Percentiles rank a stretch among this genome's conserved stretches.
Conservation (phyloP, 2,113 vertebrate species). For the Passerina amoena region DNA sequence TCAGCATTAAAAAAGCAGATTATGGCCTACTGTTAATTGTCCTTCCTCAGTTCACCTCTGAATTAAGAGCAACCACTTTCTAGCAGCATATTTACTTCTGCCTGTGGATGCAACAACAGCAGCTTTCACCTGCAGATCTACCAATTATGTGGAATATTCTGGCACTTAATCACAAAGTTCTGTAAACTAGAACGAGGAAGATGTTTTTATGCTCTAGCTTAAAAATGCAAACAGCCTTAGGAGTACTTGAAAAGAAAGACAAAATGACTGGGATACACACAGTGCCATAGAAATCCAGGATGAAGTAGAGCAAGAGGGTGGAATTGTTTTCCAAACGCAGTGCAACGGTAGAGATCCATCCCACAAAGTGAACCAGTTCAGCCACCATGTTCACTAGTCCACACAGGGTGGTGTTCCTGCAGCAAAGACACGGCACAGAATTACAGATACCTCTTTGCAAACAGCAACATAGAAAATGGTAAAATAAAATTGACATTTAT, state of each 20-base stretch:
- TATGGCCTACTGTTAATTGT: neutral
- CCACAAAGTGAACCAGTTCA: slow-evolving; percentile 85
- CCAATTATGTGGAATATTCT: neutral
- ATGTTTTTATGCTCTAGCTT: neutral
- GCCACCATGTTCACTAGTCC: slow-evolving; percentile 78
- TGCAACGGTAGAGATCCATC: slow-evolving; percentile 76
- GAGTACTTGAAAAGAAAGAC: neutral
- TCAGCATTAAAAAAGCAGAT: neutral
- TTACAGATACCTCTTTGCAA: neutral
- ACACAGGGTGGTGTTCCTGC: slow-evolving; percentile 84
- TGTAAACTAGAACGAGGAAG: neutral
- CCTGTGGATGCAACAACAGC: neutral
- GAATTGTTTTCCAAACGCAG: slow-evolving; percentile 81
- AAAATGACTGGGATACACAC: slow-evolving; percentile 67
- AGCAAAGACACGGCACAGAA: neutral
- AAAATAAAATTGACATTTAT: neutral
- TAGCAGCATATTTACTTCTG: neutral
- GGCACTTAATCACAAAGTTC: neutral
- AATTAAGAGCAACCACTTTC: neutral
- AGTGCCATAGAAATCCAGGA: slow-evolving; percentile 90
- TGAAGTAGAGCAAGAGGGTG: slow-evolving; percentile 83
- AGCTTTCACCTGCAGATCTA: neutral
- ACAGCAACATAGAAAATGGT: neutral
- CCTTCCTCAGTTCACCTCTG: neutral
- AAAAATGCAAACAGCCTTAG: neutral